Base-by-base conservation (phyloP, 2,797 vertebrate species). In the Argyrosomus regius region DNA sequence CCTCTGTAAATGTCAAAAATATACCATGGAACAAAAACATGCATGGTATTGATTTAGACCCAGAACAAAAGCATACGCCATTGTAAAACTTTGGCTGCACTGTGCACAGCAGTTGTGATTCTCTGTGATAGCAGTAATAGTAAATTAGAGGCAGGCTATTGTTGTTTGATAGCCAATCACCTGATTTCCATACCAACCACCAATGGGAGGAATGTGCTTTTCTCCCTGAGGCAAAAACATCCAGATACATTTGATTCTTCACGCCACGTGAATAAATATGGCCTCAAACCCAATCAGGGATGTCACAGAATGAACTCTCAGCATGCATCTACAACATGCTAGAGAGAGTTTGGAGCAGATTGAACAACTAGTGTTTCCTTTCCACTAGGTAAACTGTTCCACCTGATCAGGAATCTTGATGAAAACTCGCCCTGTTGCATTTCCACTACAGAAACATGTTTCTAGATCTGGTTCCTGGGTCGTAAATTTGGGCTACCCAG, bases 41-140 rank as follows among this genome's bases (percentile, higher is more conserved):
- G 56, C 63, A 83, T 74, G 87, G 63, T 46, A 69, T 48, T 78
- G 77, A 85, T 88, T 87, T 80, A 81, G 57, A 41, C 49, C 18
- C 22, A 58, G 62, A 66, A 22, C 70, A 74, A 70, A 73, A 77
- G 64, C 31, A 70, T 3, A 39, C 17, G 0, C 45, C 11, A 28
- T 3, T 57, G 63, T 54, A 7, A 70, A 24, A 62, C 18, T 56
- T 35, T 81, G 72, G 67, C 75, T 64, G 61, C 45, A 4, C 64
- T 49, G 70, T 28, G 52, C 49, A 17, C 58, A 49, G 46, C 53
- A 20, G 52, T 48, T 59, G 22, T 73, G 61, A 6, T 1, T 62
- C 22, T 68, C 31, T 50, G 11, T 56, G 64, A 78, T 75, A 31
- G 26, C 1, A 64, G 65, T 22, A 22, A 63, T 50, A 18, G 63